phyloP scores from a whole-genome alignment of 2,888 invertebrate species.

The Spisula subtruncata region DNA sequence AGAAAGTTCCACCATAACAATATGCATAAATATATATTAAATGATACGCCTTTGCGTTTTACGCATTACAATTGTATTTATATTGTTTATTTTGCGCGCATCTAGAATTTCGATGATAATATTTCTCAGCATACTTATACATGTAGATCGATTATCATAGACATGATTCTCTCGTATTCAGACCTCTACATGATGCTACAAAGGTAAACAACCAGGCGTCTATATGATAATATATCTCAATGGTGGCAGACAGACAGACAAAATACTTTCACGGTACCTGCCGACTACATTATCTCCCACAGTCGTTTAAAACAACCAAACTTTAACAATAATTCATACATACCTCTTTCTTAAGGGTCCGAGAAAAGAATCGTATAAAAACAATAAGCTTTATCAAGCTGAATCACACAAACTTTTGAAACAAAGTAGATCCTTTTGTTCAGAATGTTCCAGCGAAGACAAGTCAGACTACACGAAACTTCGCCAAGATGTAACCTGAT shows the following conservation, averaged over 20 bases:
- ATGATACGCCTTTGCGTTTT: too few species aligned
- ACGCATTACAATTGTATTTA: too few species aligned
- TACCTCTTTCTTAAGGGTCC: background rate
- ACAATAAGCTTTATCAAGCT: background rate
- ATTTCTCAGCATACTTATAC: too few species aligned
- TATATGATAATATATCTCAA: background rate
- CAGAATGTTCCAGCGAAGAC: slow-evolving; percentile 11
- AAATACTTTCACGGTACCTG: background rate
- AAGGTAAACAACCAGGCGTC: slow-evolving; percentile 21
- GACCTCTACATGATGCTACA: background rate
- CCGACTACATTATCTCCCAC: background rate
- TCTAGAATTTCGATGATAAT: too few species aligned
- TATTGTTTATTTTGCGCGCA: too few species aligned
- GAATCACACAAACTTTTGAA: background rate
- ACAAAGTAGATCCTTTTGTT: slow-evolving; percentile 23
- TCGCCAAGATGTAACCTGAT: slow-evolving; percentile 35
- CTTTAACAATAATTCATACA: background rate
- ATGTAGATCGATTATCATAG: background rate
- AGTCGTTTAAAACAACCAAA: background rate
- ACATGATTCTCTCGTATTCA: background rate
- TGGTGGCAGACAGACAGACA: slow-evolving; percentile 29
- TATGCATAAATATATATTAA: too few species aligned
- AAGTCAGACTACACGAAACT: background rate
- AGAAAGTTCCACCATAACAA: too few species aligned
- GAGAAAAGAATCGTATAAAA: background rate